Evolutionary conservation across 2,888 invertebrate genomes (phyloP), one percentile per base, ranked within the genome.

Genomic region (Pachycephus smyrnensis): DNA sequence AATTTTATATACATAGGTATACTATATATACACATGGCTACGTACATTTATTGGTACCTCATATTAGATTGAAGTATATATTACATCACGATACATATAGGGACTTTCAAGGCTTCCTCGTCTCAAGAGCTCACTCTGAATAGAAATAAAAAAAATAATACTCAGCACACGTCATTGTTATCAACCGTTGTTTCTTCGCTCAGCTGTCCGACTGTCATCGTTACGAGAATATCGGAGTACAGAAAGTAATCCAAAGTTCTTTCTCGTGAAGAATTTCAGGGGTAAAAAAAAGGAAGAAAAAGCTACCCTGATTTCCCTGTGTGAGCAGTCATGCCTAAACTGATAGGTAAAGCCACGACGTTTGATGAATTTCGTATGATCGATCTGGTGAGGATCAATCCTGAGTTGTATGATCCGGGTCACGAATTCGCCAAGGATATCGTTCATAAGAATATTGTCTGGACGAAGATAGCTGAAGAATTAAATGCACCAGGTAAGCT

Each of bases 401-500:
- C 84, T 0, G 81, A 82, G 68, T 73, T 87, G 32, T 78, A 84
- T 73, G 83, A 85, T 55, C 75, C 82, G 12, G 75, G 69, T 11
- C 80, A 83, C 33, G 81, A 80, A 11, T 73, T 76, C 12, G 75
- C 79, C 11, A 73, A 77, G 23, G 80, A 83, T 35, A 33, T 12
- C 12, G 23, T 69, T 30, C 73, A 76, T 75, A 80, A 82, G 75
- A 79, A 80, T 76, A 73, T 76, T 0, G 31, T 80, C 35, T 87
- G 84, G 83, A 81, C 82, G n/a, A 79, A 80, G 37, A 79, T 86
- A 12, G 82, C 86, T 1, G 75, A 69, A 0, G 81, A 84, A 30
- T 77, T 87, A 9, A 77, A 83, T 11, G 81, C 81, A 35, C 79
- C 85, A 40, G 85, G 87, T 88, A 73, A 40, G 75, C 15, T 30